Conservation (phyloP, 2,888 invertebrate species). For the Trichacis sp. region DNA sequence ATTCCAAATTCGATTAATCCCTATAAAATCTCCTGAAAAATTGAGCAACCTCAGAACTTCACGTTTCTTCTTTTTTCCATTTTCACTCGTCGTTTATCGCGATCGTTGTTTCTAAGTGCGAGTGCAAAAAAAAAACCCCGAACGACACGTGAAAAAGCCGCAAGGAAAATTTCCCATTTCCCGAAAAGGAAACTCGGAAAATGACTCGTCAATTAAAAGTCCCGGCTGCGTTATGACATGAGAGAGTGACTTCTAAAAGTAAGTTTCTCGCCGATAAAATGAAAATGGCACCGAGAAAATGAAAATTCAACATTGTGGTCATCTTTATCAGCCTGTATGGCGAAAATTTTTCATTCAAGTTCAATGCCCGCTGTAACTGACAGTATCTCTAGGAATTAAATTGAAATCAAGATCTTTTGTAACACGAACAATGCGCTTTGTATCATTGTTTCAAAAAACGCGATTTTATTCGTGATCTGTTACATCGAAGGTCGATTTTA, state of each 20-base stretch:
- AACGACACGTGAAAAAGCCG: slow-evolving; percentile 10
- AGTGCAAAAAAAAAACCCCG: slow-evolving; percentile 1
- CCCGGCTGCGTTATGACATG: slow-evolving; percentile 54
- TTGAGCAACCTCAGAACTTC: background rate
- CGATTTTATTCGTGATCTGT: background rate
- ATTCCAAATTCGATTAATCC: slow-evolving; percentile 17
- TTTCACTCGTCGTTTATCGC: slow-evolving; percentile 6
- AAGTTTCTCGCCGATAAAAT: slow-evolving; percentile 53
- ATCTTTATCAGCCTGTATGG: no score
- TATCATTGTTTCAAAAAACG: background rate
- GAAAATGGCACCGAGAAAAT: no score
- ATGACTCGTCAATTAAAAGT: slow-evolving; percentile 46
- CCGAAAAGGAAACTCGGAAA: background rate
- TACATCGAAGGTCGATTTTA: background rate
- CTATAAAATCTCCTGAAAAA: background rate
- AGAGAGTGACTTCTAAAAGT: slow-evolving; percentile 59
- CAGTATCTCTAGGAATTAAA: no score
- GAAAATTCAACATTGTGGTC: no score
- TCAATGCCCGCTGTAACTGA: no score
- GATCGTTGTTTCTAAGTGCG: slow-evolving; percentile 3
- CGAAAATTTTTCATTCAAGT: no score
- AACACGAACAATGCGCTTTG: background rate
- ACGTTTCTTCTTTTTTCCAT: slow-evolving; percentile 8
- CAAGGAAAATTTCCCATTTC: no score
- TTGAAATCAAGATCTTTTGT: no score